phyloP scores from a whole-genome alignment of 2,113 vertebrate species.

The Galeopterus variegatus region DNA sequence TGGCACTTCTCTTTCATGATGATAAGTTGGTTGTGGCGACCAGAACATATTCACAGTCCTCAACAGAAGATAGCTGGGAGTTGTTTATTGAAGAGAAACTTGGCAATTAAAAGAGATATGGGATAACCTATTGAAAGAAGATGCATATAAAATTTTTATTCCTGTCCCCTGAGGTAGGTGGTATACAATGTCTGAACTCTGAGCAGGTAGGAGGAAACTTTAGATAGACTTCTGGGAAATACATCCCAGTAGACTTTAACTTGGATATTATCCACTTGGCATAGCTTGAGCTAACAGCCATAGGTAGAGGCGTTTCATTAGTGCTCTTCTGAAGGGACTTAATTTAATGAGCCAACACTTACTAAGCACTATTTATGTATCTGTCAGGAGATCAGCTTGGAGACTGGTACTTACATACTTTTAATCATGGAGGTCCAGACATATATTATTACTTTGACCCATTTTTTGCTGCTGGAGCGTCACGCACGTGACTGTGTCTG shows the following conservation, averaged over 20 bases:
- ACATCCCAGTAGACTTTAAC: not conserved
- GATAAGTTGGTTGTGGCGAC: not conserved
- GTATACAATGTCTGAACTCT: not conserved
- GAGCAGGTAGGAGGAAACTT: not conserved
- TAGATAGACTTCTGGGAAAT: not conserved
- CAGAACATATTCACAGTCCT: not conserved
- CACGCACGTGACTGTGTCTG: not conserved
- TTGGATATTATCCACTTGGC: not conserved
- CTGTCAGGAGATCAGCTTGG: not conserved
- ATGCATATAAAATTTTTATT: not conserved
- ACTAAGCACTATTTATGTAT: not conserved
- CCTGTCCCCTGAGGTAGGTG: not conserved
- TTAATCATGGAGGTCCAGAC: not conserved
- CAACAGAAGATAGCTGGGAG: not conserved
- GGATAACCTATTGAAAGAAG: not conserved
- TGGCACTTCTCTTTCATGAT: not conserved
- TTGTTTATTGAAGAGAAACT: conserved; percentile 15
- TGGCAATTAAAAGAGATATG: not conserved
- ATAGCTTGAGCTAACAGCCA: not conserved
- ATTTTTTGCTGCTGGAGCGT: not conserved
- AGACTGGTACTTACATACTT: not conserved
- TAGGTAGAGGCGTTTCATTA: not conserved
- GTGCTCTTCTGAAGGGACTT: not conserved
- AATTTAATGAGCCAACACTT: not conserved
- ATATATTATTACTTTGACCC: not conserved